phyloP scores from a whole-genome alignment of 1,140 invertebrate species.

The Drosophila navojoa region DNA sequence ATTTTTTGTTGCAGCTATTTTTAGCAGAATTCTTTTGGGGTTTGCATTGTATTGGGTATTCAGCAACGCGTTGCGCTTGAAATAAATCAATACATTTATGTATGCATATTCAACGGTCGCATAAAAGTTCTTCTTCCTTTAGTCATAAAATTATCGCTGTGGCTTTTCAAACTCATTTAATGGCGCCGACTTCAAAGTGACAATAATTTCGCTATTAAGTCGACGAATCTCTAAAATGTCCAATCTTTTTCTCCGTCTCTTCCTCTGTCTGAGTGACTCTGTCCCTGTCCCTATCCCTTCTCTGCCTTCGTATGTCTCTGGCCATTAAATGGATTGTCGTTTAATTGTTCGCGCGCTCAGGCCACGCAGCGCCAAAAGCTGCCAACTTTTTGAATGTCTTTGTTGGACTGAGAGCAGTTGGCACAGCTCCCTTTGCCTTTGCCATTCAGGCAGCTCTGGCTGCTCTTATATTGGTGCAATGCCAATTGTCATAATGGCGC shows the following conservation, averaged over 20 bases:
- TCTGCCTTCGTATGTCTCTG: constrained; percentile 33
- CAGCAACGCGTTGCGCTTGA: constrained; percentile 31
- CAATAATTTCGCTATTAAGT: constrained; percentile 79
- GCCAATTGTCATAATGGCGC: constrained; percentile 78
- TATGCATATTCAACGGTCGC: background rate
- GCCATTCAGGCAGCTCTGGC: background rate
- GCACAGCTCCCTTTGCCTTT: background rate
- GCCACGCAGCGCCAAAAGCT: constrained; percentile 31
- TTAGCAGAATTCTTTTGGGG: constrained; percentile 3
- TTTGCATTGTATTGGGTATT: constrained; percentile 47
- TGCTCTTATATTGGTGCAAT: constrained; percentile 54
- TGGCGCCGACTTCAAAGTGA: constrained; percentile 80
- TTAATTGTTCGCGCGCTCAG: constrained; percentile 72
- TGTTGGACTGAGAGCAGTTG: constrained; percentile 41
- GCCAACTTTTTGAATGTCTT: constrained; percentile 54
- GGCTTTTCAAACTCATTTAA: constrained; percentile 53
- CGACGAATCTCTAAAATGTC: background rate
- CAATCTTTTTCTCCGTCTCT: background rate
- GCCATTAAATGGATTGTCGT: constrained; percentile 77
- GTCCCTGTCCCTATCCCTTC: background rate
- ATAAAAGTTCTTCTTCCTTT: background rate
- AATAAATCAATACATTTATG: constrained; percentile 2
- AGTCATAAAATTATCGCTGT: constrained; percentile 16
- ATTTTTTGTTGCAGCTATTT: constrained; percentile 24
- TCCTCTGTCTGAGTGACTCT: background rate